Percentiles rank a stretch among this genome's conserved stretches.
Conservation (phyloP, 2,113 vertebrate species). For the Nycticryphes semicollaris region DNA sequence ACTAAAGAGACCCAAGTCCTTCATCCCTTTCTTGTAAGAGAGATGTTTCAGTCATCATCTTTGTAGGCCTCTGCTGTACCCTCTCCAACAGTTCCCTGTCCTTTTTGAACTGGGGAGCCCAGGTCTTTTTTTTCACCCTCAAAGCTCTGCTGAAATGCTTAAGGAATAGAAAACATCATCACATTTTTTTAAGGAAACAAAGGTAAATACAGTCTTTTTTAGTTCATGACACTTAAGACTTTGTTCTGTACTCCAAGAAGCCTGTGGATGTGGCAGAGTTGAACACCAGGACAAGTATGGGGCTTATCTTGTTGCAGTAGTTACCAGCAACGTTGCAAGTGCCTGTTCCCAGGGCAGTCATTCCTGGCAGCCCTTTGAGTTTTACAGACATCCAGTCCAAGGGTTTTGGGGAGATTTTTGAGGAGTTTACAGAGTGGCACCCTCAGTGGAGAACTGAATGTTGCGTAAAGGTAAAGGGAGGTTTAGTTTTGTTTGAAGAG, state of each 20-base stretch:
- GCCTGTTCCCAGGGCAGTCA: background rate
- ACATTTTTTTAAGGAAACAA: background rate
- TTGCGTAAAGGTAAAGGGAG: background rate
- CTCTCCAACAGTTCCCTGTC: too few species aligned
- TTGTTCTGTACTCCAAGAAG: background rate
- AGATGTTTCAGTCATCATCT: too few species aligned
- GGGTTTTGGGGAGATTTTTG: background rate
- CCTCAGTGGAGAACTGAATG: background rate
- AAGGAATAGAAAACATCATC: background rate
- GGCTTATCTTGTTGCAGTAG: background rate
- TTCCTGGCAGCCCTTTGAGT: background rate
- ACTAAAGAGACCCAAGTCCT: too few species aligned
- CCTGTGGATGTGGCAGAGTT: background rate
- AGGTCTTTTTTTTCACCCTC: background rate
- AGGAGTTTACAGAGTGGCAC: background rate
- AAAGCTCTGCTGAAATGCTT: background rate
- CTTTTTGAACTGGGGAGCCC: background rate
- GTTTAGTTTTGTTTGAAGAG: background rate
- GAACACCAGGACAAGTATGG: accelerated
- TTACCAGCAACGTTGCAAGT: background rate
- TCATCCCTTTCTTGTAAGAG: too few species aligned
- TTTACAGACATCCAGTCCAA: background rate
- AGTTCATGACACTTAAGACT: background rate
- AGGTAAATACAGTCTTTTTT: background rate
- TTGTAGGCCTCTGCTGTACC: too few species aligned